A percentile compares a stretch with the other conserved stretches of the same genome.
phyloP scores from a whole-genome alignment of 2,797 vertebrate genomes.

The Gadopsis bispinosus region DNA sequence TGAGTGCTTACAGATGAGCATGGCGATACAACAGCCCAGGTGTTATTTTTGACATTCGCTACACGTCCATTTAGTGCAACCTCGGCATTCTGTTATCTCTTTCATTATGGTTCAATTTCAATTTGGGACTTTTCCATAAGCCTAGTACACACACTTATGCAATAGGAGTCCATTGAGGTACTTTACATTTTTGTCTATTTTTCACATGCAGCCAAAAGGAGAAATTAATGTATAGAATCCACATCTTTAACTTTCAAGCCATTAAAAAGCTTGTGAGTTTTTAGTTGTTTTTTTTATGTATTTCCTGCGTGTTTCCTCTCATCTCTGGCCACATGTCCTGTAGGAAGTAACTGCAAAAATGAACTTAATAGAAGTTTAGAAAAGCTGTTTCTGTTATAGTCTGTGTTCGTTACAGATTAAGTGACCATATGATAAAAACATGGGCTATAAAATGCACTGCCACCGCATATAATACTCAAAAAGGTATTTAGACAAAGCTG shows the following conservation, averaged over 20 bases:
- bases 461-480: too few species aligned
- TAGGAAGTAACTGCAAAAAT: too few species aligned
- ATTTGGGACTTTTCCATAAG: not conserved
- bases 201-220: not conserved
- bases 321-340: too few species aligned
- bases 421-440: not conserved
- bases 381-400: not conserved
- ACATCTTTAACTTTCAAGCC: not conserved
- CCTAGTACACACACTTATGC: not conserved
- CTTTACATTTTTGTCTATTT: not conserved
- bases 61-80: not conserved
- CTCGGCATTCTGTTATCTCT: not conserved
- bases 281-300: too few species aligned
- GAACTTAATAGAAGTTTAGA: not conserved
- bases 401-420: not conserved
- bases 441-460: too few species aligned
- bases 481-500: too few species aligned
- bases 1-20: rapidly evolving
- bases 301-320: too few species aligned
- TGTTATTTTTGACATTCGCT: not conserved
- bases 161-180: not conserved
- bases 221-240: not conserved
- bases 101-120: not conserved
- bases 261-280: not conserved
- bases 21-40: not conserved